Conservation (phyloP, 2,797 vertebrate genomes). For the Liasis olivaceus region DNA sequence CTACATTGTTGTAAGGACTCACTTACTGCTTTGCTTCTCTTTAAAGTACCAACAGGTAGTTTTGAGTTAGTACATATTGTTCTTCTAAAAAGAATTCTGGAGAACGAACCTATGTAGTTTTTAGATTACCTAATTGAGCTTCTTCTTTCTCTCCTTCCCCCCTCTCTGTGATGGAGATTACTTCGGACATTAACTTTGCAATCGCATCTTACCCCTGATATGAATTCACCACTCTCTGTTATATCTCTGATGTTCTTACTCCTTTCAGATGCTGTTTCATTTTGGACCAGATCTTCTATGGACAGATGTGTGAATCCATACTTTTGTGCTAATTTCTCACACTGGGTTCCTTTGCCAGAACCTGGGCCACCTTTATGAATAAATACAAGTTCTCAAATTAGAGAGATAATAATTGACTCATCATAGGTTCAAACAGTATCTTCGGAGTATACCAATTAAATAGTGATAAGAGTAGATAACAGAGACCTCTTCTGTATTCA, state of each 20-base stretch:
- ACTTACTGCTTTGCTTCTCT: background rate
- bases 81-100: background rate
- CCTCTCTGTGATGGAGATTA: background rate
- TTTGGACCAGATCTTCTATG: conserved; percentile 79
- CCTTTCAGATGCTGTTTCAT: conserved; percentile 82
- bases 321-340: conserved; percentile 83
- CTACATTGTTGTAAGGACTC: background rate
- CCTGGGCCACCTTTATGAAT: conserved; percentile 83
- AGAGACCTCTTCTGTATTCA: background rate
- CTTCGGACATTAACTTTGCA: background rate
- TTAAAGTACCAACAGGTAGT: background rate
- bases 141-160: background rate
- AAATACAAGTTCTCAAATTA: conserved; percentile 23
- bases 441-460: background rate
- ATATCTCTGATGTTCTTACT: conserved; percentile 83
- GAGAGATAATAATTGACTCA: background rate
- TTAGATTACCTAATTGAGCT: background rate
- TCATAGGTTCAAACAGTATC: background rate
- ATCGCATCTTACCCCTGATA: conserved; percentile 79
- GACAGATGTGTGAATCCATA: conserved; percentile 83
- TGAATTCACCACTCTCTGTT: conserved; percentile 81
- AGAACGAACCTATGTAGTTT: background rate
- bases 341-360: conserved; percentile 89
- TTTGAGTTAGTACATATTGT: background rate
- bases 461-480: too few relatives aligned